A percentile compares a stretch with the other conserved stretches of the same genome.
phyloP scores from a whole-genome alignment of 1,140 invertebrate genomes.

The Phymastichus coffea region DNA sequence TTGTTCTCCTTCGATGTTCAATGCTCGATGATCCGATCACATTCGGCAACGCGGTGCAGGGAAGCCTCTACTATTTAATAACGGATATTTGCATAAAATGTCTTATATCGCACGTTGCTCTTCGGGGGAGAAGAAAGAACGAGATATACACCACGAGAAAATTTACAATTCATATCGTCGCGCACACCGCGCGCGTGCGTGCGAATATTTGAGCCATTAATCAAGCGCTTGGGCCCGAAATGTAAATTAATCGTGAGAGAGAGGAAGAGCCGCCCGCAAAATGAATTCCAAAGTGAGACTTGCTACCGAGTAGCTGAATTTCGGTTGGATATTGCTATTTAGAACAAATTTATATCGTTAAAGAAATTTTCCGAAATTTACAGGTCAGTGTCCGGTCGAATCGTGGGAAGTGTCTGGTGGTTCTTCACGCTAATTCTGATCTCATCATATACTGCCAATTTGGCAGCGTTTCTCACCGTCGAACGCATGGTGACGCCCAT shows the following conservation, averaged over 20 bases:
- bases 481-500: slow-evolving; percentile 93
- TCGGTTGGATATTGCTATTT: no score
- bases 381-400: slow-evolving; percentile 88
- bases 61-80: slow-evolving; percentile 16
- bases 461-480: slow-evolving; percentile 94
- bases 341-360: no score
- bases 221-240: slow-evolving; percentile 30
- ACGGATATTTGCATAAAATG: slow-evolving; percentile 23
- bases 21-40: no score
- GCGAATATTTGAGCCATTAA: slow-evolving; percentile 48
- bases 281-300: slow-evolving; percentile 6
- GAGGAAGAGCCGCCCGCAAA: background rate
- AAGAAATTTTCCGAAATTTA: no score
- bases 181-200: no score
- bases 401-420: slow-evolving; percentile 98
- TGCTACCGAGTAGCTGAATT: no score
- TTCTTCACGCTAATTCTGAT: slow-evolving; percentile 98
- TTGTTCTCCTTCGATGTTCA: no score
- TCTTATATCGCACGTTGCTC: background rate
- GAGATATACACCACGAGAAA: slow-evolving; percentile 13
- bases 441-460: slow-evolving; percentile 97
- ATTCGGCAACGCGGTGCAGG: background rate
- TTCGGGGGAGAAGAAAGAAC: background rate
- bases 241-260: slow-evolving; percentile 23
- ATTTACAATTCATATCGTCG: slow-evolving; percentile 49